These are phyloP conservation scores for Trachops cirrhosus DNA, from an alignment of 2,797 vertebrate genomes.

Conservation along the genomic window DNA sequence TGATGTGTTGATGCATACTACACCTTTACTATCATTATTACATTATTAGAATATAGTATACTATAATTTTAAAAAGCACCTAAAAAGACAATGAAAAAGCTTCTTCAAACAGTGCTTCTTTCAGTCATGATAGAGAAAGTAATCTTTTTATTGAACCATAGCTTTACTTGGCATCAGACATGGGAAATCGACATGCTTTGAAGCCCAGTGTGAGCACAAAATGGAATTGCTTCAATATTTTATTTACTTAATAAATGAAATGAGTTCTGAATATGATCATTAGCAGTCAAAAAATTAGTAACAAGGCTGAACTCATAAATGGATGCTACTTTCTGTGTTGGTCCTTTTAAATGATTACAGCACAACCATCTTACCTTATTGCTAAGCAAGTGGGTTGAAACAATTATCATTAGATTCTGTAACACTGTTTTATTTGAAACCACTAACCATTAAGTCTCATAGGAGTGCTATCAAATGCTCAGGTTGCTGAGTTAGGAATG, in stretches of 20 bases:
- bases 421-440: conserved; percentile 33
- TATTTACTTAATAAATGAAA: conserved; percentile 37
- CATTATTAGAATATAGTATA: not conserved
- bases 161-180: not conserved
- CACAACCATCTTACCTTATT: not conserved
- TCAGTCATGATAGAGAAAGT: not conserved
- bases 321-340: not conserved
- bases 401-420: not conserved
- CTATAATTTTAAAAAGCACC: not conserved
- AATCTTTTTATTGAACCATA: not conserved
- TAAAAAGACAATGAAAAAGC: not conserved
- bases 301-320: not conserved
- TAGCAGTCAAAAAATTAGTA: not conserved
- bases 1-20: not conserved
- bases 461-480: not conserved
- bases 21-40: not conserved
- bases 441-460: not conserved
- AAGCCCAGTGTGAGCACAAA: not conserved
- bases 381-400: not conserved
- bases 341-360: conserved; percentile 24
- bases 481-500: not conserved
- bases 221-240: not conserved
- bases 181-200: not conserved
- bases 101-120: not conserved
- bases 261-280: not conserved